phyloP scores from a whole-genome alignment of 1,140 invertebrate species.

The Zophobas atratus region DNA sequence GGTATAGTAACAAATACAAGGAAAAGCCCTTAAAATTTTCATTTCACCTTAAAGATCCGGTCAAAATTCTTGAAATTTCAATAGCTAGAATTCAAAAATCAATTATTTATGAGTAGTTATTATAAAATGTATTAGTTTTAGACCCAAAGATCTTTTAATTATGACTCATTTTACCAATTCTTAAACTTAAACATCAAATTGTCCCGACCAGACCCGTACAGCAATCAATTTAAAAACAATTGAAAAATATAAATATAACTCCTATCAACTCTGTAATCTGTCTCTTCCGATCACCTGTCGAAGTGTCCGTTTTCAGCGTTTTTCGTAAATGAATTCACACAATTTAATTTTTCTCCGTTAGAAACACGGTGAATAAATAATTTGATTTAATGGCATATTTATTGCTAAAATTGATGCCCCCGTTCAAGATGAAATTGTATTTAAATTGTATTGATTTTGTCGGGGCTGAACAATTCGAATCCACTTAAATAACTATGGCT shows the following conservation, averaged over 20 bases:
- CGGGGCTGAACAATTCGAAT: conserved; percentile 14
- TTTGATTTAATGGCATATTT: conserved; percentile 28
- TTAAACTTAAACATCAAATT: too few relatives aligned
- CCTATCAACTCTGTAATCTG: background rate
- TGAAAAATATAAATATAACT: background rate
- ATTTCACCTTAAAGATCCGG: too few relatives aligned
- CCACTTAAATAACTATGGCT: conserved; percentile 12
- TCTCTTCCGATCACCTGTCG: background rate
- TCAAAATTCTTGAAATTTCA: too few relatives aligned
- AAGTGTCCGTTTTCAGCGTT: conserved; percentile 2
- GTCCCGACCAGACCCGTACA: background rate
- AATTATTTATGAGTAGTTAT: too few relatives aligned
- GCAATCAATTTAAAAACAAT: background rate
- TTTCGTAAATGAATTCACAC: conserved; percentile 13
- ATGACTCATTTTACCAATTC: too few relatives aligned
- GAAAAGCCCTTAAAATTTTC: too few relatives aligned
- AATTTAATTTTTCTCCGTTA: conserved; percentile 20
- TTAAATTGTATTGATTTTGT: conserved; percentile 33
- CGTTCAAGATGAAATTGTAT: conserved; percentile 23
- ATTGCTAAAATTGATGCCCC: conserved; percentile 32
- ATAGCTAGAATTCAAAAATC: too few relatives aligned
- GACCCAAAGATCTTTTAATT: too few relatives aligned
- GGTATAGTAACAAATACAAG: too few relatives aligned
- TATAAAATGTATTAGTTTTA: too few relatives aligned
- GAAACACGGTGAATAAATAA: conserved; percentile 18